Evolutionary conservation across 2,113 vertebrate species (phyloP).

Genomic region (Casuarius casuarius): DNA sequence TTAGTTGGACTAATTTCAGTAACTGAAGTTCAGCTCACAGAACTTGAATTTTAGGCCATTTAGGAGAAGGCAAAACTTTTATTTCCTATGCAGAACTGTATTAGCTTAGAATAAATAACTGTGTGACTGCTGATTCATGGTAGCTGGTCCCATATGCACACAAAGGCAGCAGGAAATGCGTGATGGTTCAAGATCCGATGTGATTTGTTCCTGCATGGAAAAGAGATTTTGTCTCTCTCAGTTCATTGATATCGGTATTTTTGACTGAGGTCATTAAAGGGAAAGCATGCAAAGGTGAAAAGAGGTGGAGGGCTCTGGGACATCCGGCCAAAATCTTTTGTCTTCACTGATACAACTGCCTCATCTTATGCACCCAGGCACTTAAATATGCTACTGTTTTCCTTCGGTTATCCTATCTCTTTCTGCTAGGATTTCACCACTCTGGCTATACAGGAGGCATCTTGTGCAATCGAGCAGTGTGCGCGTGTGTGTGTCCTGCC

Average conservation of each 20-base stretch:
- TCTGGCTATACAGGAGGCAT: neutral
- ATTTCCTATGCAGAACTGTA: neutral
- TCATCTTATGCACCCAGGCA: neutral
- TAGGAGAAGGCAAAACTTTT: neutral
- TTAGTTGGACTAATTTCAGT: neutral
- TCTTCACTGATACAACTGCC: neutral
- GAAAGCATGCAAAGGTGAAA: neutral
- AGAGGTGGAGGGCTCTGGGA: neutral
- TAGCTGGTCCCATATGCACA: neutral
- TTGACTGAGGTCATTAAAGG: neutral
- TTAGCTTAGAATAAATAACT: neutral
- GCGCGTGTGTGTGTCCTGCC: neutral
- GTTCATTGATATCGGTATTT: neutral
- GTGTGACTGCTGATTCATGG: neutral
- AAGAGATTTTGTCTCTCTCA: neutral
- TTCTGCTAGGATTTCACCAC: constrained; percentile 17
- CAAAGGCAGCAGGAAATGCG: neutral
- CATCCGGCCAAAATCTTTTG: neutral
- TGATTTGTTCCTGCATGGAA: neutral
- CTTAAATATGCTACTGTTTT: constrained; percentile 2
- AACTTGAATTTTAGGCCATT: neutral
- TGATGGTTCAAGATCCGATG: neutral
- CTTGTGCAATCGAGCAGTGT: neutral
- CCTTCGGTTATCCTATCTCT: neutral
- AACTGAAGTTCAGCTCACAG: neutral